Base-by-base conservation (phyloP, 1,140 invertebrate genomes). In the Penaeus japonicus region DNA sequence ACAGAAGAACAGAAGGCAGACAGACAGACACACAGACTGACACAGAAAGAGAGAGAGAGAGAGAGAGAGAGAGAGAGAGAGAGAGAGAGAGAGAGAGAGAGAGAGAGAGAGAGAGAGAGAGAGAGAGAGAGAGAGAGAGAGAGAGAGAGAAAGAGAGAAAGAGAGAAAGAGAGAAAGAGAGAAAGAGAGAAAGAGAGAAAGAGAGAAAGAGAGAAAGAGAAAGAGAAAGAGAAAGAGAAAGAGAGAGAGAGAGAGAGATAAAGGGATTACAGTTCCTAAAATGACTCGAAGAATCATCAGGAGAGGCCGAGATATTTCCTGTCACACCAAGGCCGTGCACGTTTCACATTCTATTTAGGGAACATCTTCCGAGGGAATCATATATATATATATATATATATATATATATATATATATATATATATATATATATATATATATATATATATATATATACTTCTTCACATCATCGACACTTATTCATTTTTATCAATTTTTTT, bases 61-160 rank as follows among this genome's bases (percentile, higher is more conserved):
- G 59, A 70, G 39, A 55, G 18, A 75, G 39, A 84, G 59, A 70
- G 32, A 70, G 17, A 53, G 82, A 84, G 39, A 27, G 39, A 54
- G n/a, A 47, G 55, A 39, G 27, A 39, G 22, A 54, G n/a, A 73
- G n/a, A n/a, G 30, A 70, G 32, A 84, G 5, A 53, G n/a, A 73
- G 22, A n/a, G 59, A 62, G 24, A 70, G n/a, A 32, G 17, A 1
- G 22, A 82, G 54, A 59, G 30, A 82, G 24, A 59, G 39, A 2
- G 2, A 57, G 20, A 82, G 35, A 32, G 35, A 78, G 27, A 35
- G 20, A 17, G 22, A 78, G 22, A 78, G 32, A 35, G 75, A 78
- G 75, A 75, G 73, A 75, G 73, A 75, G 73, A 75, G 4, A 75
- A 27, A 75, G 73, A 75, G 73, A 78, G 22, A 78, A 32, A 75